Evolutionary conservation across 2,888 invertebrate species (phyloP).

Genomic region (Drosophila neoperkinsi): DNA sequence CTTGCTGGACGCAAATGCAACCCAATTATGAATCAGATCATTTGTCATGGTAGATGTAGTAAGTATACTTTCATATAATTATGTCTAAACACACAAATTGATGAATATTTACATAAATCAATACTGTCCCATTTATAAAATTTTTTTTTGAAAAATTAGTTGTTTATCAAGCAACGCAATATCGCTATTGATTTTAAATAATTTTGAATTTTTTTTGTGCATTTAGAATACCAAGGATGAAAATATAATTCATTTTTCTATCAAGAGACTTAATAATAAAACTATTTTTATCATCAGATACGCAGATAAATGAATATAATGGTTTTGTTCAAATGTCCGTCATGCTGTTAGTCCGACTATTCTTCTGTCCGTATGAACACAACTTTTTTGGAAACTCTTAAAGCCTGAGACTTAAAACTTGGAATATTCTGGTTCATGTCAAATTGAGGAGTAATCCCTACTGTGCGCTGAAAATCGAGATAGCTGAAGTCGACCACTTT

Average conservation of each 20-base stretch:
- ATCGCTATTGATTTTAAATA: neutral
- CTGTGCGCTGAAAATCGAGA: too few species aligned
- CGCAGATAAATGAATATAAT: neutral
- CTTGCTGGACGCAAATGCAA: slow-evolving; percentile 30
- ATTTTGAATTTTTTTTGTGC: neutral
- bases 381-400: neutral
- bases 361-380: neutral
- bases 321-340: neutral
- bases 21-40: slow-evolving; percentile 31
- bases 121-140: neutral
- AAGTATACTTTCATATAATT: slow-evolving; percentile 11
- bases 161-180: neutral
- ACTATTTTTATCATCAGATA: neutral
- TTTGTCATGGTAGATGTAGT: slow-evolving; percentile 32
- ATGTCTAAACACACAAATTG: neutral
- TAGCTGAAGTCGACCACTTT: too few species aligned
- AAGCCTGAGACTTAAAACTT: neutral
- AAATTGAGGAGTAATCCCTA: too few species aligned
- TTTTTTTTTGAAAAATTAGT: neutral
- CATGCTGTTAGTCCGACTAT: neutral
- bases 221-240: neutral
- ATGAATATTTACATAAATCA: neutral
- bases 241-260: neutral
- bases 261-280: neutral
- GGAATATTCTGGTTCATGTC: neutral